Evolutionary conservation across 2,113 vertebrate species (phyloP), one percentile per base, ranked within the genome.

Genomic region (Pampusana beccarii): DNA sequence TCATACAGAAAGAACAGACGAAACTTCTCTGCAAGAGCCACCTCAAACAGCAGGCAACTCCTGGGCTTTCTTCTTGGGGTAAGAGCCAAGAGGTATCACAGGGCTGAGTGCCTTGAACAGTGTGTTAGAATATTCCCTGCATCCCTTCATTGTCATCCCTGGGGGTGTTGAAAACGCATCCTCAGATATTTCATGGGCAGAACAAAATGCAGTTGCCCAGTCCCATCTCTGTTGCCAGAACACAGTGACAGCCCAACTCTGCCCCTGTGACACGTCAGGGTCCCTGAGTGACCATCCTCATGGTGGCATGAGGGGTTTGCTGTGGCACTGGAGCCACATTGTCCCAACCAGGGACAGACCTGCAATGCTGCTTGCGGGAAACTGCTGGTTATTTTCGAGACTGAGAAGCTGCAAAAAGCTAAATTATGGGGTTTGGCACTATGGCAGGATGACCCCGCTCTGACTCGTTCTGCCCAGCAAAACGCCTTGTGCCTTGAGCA

Each of bases 401-500:
- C 14, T n/a, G 24, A 20, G 15, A 31, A 77, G 34, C 16, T 78
- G 40, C 50, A 86, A 58, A 34, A 70, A 38, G 19, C 29, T 13
- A 23, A 51, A 19, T 10, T 7, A 0, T 36, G 66, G 2, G 6
- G 6, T 71, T 71, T 10, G 31, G 26, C 42, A 21, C 10, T 57
- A 0, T 0, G 36, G 15, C 2, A 20, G 92, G 56, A 42, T 21
- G 7, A 38, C 20, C 36, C 25, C 16, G 9, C 46, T 8, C 26
- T 0, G 1, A 4, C 33, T 61, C 13, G 0, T 17, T 36, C 64
- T 83, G 64, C 50, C 60, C 71, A 62, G 31, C 46, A 29, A 70
- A 33, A 2, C 0, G 1, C 66, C 62, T 62, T 0, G 0, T 1
- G 2, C 78, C 57, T 36, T 8, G 11, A 57, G 42, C 88, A 13